phyloP scores from a whole-genome alignment of 1,140 invertebrate species.

The Calliopsis andreniformis region DNA sequence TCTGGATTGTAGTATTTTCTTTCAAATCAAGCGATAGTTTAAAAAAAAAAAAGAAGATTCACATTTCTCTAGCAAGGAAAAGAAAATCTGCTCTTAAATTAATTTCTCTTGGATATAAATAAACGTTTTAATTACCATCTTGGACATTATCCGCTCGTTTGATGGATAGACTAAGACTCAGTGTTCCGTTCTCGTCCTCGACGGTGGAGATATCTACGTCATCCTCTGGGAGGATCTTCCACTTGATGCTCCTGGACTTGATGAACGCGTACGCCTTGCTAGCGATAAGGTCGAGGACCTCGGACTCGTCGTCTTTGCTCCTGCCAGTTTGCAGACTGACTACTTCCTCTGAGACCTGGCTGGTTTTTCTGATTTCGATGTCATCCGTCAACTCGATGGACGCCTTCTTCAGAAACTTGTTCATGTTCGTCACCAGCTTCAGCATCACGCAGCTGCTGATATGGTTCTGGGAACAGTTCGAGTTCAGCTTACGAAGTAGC shows the following conservation, averaged over 20 bases:
- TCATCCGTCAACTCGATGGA: constrained; percentile 88
- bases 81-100: too few relatives aligned
- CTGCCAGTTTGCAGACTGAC: constrained; percentile 75
- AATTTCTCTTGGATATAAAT: too few relatives aligned
- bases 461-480: constrained; percentile 88
- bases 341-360: constrained; percentile 78
- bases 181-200: constrained; percentile 86
- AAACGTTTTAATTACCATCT: constrained; percentile 79
- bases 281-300: constrained; percentile 86
- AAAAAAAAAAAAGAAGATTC: too few relatives aligned
- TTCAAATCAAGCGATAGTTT: too few relatives aligned
- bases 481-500: constrained; percentile 87
- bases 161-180: constrained; percentile 88
- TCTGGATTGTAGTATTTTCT: too few relatives aligned
- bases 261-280: constrained; percentile 89
- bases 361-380: constrained; percentile 89
- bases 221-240: constrained; percentile 86
- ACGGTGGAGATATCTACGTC: constrained; percentile 88
- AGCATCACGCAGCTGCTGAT: constrained; percentile 90
- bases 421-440: constrained; percentile 90
- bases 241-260: constrained; percentile 84
- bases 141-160: constrained; percentile 82
- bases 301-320: constrained; percentile 85
- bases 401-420: constrained; percentile 89
- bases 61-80: too few relatives aligned